Evolutionary conservation across 1,140 invertebrate genomes (phyloP).

Genomic region (Drosophila sproati): DNA sequence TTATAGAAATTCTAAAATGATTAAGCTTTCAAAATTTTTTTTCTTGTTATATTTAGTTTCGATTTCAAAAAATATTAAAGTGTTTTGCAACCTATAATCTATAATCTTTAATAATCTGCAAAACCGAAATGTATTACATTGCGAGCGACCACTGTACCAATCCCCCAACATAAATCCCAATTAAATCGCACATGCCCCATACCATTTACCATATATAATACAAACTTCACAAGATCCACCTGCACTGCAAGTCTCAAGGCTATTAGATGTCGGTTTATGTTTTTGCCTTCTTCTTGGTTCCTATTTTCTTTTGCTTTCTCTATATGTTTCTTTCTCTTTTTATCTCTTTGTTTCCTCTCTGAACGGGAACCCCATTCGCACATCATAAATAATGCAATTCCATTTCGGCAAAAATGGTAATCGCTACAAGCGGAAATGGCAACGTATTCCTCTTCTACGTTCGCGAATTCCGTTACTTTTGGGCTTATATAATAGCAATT

Average conservation of each 20-base stretch:
- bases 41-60: too few relatives aligned
- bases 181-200: too few relatives aligned
- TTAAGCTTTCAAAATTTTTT: too few relatives aligned
- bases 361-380: neutral
- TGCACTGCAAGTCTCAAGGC: slow-evolving; percentile 15
- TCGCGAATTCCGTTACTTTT: slow-evolving; percentile 1
- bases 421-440: slow-evolving; percentile 33
- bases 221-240: slow-evolving; percentile 9
- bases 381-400: slow-evolving; percentile 30
- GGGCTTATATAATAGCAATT: slow-evolving; percentile 1
- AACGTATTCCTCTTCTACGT: neutral
- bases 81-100: too few relatives aligned
- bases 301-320: slow-evolving; percentile 22
- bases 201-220: neutral
- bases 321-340: slow-evolving; percentile 11
- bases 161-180: neutral
- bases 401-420: slow-evolving; percentile 31
- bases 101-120: too few relatives aligned
- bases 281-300: slow-evolving; percentile 8
- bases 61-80: too few relatives aligned
- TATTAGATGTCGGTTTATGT: slow-evolving; percentile 9
- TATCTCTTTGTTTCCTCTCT: slow-evolving; percentile 16
- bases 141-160: neutral
- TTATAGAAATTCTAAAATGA: too few relatives aligned
- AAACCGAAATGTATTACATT: neutral